phyloP scores from a whole-genome alignment of 2,888 invertebrate species.

The Adineta ricciae region DNA sequence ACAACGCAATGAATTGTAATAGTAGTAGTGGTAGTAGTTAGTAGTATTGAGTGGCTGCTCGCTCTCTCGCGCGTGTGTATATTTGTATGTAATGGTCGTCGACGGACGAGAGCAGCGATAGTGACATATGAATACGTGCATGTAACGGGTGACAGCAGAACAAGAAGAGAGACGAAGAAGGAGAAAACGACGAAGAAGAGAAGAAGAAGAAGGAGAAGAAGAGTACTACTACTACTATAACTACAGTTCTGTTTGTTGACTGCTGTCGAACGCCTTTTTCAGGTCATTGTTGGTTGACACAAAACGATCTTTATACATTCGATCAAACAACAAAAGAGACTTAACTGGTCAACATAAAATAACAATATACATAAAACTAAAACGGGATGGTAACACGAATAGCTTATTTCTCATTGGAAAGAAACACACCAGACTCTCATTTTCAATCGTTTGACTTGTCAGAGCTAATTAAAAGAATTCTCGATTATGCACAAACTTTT shows the following conservation, averaged over 20 bases:
- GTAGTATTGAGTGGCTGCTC: constrained; percentile 9
- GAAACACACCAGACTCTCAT: no score
- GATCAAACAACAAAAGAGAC: background rate
- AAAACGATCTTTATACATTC: background rate
- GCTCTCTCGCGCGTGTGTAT: constrained; percentile 5
- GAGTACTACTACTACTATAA: background rate
- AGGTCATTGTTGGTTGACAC: background rate
- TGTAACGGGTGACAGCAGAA: constrained; percentile 9
- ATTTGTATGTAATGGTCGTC: constrained; percentile 9
- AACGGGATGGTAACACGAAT: no score
- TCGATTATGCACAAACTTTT: background rate
- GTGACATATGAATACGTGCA: constrained; percentile 15
- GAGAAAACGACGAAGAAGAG: background rate
- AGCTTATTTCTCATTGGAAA: no score
- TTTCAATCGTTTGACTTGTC: background rate
- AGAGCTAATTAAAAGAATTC: background rate
- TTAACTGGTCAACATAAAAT: background rate
- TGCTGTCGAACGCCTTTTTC: background rate
- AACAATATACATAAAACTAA: no score
- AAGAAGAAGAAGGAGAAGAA: background rate
- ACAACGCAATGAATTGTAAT: background rate
- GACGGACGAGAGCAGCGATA: background rate
- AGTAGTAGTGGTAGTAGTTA: background rate
- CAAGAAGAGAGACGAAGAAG: background rate
- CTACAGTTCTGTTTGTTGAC: constrained; percentile 9